Evolutionary conservation across 92 coral and sea anemone species (phyloP), one percentile per base, ranked within the genome.

Genomic region (Phenganax marumi): DNA sequence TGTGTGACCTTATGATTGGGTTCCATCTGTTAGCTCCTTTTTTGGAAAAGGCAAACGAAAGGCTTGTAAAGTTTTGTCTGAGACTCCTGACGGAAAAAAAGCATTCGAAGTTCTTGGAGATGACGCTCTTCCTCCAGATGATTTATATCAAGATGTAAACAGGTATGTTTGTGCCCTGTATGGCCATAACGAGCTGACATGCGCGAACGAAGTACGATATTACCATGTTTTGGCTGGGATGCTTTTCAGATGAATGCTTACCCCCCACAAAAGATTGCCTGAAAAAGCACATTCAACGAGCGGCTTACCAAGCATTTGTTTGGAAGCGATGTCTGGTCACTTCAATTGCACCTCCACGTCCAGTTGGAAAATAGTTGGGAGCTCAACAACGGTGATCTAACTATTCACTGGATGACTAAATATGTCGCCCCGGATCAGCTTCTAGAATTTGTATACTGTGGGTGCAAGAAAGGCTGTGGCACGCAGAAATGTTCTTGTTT

Each of bases 201-300:
- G 43, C 19, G 83, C 58, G 13, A 79, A 79, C 57, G 83, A 79
- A 62, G 83, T 62, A 14, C 83, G 73, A 56, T 61, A 79, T 73
- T 73, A 26, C 56, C 23, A 60, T 79, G 83, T 79, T 79, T 79
- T 55, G 83, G 52, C 83, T 79, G 33, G 83, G 83, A 25, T 58
- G 58, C 77, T 72, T 47, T 19, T 72, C 25, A 19, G 77, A 49
- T 7, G 58, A 72, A 19, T 72, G 56, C 17, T 21, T 72, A 17
- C 77, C 56, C 8, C 77, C 58, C 0, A 39, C 76, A 9, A 3
- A 70, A 0, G 52, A 24, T 24, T 70, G 24, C 56, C 19, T 47
- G 21, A 72, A 16, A 50, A 72, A 72, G 60, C 77, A 72, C 77
- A 17, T 72, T 55, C 39, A 49, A 72, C 17, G 58, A 49, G 77